Evolutionary conservation across 64 coral and sea anemone species (phyloP).

Genomic region (Porites lutea): DNA sequence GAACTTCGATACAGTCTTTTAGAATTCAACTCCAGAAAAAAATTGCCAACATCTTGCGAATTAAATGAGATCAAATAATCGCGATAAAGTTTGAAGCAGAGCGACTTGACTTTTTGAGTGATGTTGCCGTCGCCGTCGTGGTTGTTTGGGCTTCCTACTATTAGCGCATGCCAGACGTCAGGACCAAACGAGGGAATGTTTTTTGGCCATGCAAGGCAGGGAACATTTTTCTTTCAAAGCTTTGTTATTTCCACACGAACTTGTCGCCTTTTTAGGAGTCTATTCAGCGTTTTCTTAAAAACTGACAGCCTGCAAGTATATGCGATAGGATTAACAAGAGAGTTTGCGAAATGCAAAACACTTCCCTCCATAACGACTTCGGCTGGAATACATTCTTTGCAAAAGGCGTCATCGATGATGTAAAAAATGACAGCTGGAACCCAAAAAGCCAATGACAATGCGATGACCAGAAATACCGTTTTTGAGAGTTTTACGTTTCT

Average conservation of each 20-base stretch:
- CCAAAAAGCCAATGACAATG: not conserved
- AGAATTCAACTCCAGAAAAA: no score
- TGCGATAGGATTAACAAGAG: not conserved
- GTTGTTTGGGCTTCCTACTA: no score
- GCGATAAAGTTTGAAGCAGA: no score
- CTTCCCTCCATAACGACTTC: not conserved
- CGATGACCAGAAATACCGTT: not conserved
- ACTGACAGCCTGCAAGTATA: not conserved
- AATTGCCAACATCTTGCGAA: no score
- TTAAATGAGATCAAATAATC: no score
- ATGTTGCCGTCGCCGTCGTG: no score
- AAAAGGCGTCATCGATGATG: not conserved
- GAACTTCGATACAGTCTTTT: not conserved
- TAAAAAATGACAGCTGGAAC: not conserved
- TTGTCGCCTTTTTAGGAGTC: not conserved
- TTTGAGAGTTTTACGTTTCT: conserved; percentile 1
- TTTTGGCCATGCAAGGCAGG: no score
- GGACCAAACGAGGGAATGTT: no score
- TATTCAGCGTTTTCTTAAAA: not conserved
- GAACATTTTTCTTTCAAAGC: not conserved
- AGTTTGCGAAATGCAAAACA: not conserved
- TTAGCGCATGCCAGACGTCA: no score
- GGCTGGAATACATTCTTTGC: not conserved
- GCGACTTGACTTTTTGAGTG: no score
- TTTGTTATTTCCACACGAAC: not conserved